Base-by-base conservation (phyloP, 2,888 invertebrate genomes). In the Drosophila neotestacea region DNA sequence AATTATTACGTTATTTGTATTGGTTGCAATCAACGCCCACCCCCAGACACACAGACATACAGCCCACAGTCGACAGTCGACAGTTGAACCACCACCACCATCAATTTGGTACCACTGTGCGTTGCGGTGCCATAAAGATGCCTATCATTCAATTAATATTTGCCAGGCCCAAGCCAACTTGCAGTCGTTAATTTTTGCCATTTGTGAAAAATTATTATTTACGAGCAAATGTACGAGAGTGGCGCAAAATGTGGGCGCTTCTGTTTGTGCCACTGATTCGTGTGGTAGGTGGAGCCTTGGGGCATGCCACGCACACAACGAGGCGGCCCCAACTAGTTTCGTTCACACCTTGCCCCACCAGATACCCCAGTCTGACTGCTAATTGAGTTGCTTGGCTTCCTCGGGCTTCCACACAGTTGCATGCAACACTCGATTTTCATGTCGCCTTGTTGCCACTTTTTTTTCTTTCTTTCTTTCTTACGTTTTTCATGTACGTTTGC, bases 1-100 rank as follows among this genome's bases (percentile, higher is more conserved):
- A 91, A 91, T 90, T 87, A 91, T 91, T 87, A 89, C 85, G 85
- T 89, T 90, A 87, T 90, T 89, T 90, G 90, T 89, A 89, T 89
- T 89, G 89, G 89, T 81, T 79, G 87, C 88, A 89, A 85, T 88
- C 90, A 89, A 77, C 83, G 77, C 58, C 71, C 72, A 51, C 58
- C 55, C 58, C 10, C 22, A 30, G 5, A 11, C 63, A n/a, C 44
- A 10, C 51, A n/a, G 16, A n/a, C 38, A 13, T 16, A 30, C 4
- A 11, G 6, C 22, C 22, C 22, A 22, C 22, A 22, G 22, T 22
- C 22, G 22, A 22, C 22, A 22, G 22, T 22, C 22, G 22, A 16
- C 44, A 34, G 46, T 38, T 36, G 6, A 44, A 22, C 30, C 28
- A 16, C 30, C 28, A 16, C 11, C 47, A 16, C 36, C 50, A 41